These are phyloP conservation scores for Jordanella pulchra DNA, from an alignment of 2,797 vertebrate genomes.

Conservation along the genomic window DNA sequence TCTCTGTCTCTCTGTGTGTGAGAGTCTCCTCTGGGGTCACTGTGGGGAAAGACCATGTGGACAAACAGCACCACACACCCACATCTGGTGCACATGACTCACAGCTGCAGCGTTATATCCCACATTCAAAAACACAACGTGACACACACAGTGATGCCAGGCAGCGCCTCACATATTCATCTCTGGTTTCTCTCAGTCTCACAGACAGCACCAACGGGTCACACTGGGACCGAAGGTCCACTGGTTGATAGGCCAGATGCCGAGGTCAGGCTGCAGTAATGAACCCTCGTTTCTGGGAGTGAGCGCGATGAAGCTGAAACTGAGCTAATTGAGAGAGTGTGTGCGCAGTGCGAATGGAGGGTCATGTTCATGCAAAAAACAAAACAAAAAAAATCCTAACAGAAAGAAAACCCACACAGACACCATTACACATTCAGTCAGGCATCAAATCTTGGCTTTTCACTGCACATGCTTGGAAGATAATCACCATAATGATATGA, in stretches of 20 bases:
- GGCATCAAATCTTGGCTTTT: conserved; percentile 35
- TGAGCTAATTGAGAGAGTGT: conserved; percentile 27
- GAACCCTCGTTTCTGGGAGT: conserved; percentile 82
- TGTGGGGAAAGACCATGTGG: conserved; percentile 80
- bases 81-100: conserved; percentile 27
- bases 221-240: conserved; percentile 49
- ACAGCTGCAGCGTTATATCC: conserved; percentile 23
- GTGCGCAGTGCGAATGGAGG: conserved; percentile 3
- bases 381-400: neutral
- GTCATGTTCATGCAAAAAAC: conserved; percentile 44
- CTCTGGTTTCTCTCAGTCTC: conserved; percentile 11
- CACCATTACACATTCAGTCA: conserved; percentile 2
- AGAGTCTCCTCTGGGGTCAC: conserved; percentile 78
- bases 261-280: conserved; percentile 85
- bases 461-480: conserved; percentile 32
- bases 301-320: conserved; percentile 55
- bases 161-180: conserved; percentile 7
- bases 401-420: neutral
- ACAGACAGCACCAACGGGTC: conserved; percentile 31
- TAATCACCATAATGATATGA: neutral
- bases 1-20: conserved; percentile 74
- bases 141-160: conserved; percentile 26
- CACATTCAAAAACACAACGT: conserved; percentile 26
- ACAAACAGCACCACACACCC: conserved; percentile 75
- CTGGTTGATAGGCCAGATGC: conserved; percentile 46